A percentile compares a stretch with the other conserved stretches of the same genome.
These are phyloP conservation scores for Dermatophagoides farinae DNA, from an alignment of 1,140 invertebrate genomes.

Conservation along the genomic window DNA sequence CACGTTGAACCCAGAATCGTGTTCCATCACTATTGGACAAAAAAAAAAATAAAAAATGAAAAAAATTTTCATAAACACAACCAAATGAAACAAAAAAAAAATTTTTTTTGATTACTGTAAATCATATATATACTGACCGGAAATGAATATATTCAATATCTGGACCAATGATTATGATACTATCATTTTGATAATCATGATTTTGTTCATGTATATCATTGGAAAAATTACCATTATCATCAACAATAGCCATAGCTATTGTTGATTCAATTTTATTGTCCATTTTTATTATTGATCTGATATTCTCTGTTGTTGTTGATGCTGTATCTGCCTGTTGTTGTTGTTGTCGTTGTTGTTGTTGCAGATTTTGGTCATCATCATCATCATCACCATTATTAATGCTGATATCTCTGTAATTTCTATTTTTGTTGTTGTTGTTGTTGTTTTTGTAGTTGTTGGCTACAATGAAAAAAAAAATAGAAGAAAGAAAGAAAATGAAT, in stretches of 20 bases:
- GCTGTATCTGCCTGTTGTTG: too few species aligned
- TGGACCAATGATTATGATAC: not conserved
- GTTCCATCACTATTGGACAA: conserved; percentile 11
- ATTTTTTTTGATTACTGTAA: not conserved
- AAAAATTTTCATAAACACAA: not conserved
- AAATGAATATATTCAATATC: not conserved
- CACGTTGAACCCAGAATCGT: conserved; percentile 40
- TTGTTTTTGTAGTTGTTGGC: too few species aligned
- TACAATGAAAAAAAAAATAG: too few species aligned
- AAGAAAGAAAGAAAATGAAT: too few species aligned
- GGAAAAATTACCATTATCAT: not conserved
- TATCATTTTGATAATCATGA: not conserved
- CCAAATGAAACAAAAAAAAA: not conserved
- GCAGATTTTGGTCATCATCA: too few species aligned
- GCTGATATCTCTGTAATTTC: too few species aligned
- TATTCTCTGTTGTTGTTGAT: too few species aligned
- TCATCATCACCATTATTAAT: too few species aligned
- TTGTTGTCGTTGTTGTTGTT: too few species aligned
- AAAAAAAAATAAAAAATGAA: not conserved
- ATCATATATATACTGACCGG: not conserved
- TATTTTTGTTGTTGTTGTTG: too few species aligned
- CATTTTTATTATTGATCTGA: not conserved
- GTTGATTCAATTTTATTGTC: not conserved
- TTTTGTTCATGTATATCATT: too few species aligned
- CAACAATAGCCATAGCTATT: not conserved